Evolutionary conservation across 2,888 invertebrate species (phyloP).

Genomic region (Zaprionus lineosus): DNA sequence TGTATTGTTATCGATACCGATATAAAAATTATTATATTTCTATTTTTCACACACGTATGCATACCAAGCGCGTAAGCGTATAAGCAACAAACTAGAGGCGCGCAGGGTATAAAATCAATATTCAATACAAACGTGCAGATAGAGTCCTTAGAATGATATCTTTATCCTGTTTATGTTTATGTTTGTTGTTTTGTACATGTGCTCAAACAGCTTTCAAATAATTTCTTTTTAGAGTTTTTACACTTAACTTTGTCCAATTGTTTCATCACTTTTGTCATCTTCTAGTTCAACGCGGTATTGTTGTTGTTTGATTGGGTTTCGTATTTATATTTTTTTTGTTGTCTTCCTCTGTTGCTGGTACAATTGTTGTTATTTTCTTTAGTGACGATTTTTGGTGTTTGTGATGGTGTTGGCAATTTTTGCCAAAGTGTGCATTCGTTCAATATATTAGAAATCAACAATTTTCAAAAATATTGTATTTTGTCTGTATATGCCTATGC

Average conservation of each 20-base stretch:
- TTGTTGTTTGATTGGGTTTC: too few relatives aligned
- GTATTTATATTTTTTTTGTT: too few relatives aligned
- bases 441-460: constrained; percentile 1
- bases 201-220: constrained; percentile 1
- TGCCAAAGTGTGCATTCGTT: background rate
- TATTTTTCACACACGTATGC: constrained; percentile 8
- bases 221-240: constrained; percentile 20
- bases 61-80: constrained; percentile 2
- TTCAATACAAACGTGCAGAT: constrained; percentile 31
- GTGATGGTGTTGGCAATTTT: constrained; percentile 10
- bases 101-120: constrained; percentile 53
- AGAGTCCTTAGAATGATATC: constrained; percentile 9
- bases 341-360: constrained; percentile 6
- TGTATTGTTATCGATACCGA: constrained; percentile 42
- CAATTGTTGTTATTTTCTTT: background rate
- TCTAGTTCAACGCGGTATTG: background rate
- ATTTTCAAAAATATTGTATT: constrained; percentile 5
- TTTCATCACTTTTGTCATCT: constrained; percentile 22
- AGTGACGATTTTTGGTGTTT: constrained; percentile 1
- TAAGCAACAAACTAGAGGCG: constrained; percentile 18
- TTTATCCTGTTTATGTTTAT: constrained; percentile 26
- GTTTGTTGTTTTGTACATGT: constrained; percentile 9
- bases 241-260: constrained; percentile 7
- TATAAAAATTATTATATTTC: constrained; percentile 34
- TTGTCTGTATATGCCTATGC: background rate